Evolutionary conservation across 2,113 vertebrate species (phyloP), one percentile per base, ranked within the genome.

Genomic region (Hipposideros armiger): DNA sequence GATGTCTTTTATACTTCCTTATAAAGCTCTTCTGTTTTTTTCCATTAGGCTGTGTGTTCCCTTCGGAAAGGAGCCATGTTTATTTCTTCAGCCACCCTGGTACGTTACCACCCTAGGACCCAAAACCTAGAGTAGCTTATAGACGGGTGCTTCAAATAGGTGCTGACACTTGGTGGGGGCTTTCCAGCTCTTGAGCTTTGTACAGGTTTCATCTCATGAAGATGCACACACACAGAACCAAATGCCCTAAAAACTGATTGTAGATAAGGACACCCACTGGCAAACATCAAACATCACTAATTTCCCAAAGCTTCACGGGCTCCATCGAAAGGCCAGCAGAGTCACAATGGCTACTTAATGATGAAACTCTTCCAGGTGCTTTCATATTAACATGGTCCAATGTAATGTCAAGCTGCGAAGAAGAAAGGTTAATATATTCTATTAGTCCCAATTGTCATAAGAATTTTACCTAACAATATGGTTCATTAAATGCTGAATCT

Each of bases 391-490:
- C 97, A 97, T 93, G 90, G 97, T 97, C 98, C 98, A 98, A 97
- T 97, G 97, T 97, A 91, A 96, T 98, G 98, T 98, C 98, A 98
- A 97, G 95, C 95, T 91, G 97, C 95, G 95, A 88, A n/a, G 87
- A 98, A 98, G 98, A 98, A 98, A 99, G 98, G 98, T 99, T 99
- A 99, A 99, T 97, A 96, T 95, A 98, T 98, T 98, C 98, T 98
- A 98, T 98, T 99, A 99, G 98, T 98, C 94, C 95, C 97, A 98
- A 98, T 98, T 98, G 98, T 98, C 98, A 97, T 97, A 98, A 98
- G 98, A 98, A 98, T 98, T 98, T 98, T 98, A 98, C 97, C 69
- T 86, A 98, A 98, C 97, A 98, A 98, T 98, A 97, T 24, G 40
- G 96, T 98, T 98, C 97, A 98, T 98, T 98, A 98, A 98, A 98